Percentiles rank a stretch among this genome's conserved stretches.
Evolutionary conservation across 2,888 invertebrate species (phyloP).

Genomic region (Patella depressa): DNA sequence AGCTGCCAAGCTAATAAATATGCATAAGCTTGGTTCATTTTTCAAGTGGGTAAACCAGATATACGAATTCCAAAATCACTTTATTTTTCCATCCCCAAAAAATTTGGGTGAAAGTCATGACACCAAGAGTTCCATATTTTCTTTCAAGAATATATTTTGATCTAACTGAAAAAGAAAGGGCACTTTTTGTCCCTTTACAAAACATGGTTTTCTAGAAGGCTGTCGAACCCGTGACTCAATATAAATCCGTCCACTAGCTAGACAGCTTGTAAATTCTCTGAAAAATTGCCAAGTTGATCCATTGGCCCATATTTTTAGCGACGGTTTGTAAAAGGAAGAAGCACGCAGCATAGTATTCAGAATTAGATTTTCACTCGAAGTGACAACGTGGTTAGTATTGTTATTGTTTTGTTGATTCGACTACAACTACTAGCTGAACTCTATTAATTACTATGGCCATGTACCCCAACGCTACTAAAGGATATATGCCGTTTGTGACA

Average conservation of each 20-base stretch:
- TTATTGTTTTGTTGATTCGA: background rate
- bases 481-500: constrained; percentile 66
- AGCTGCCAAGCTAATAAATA: constrained; percentile 22
- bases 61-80: background rate
- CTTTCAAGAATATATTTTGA: background rate
- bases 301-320: constrained; percentile 45
- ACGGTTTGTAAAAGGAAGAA: constrained; percentile 9
- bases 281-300: constrained; percentile 55
- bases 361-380: constrained; percentile 1
- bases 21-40: background rate
- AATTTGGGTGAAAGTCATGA: background rate
- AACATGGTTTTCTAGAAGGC: background rate
- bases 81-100: background rate
- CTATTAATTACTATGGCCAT: constrained; percentile 50
- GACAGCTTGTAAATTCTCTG: constrained; percentile 40
- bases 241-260: constrained; percentile 45
- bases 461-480: constrained; percentile 64
- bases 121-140: background rate
- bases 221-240: constrained; percentile 10
- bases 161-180: background rate
- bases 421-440: background rate
- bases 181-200: constrained; percentile 14
- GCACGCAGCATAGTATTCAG: background rate
- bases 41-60: too few species aligned
- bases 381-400: background rate